Evolutionary conservation across 64 coral and sea anemone species (phyloP).

Genomic region (Montipora efflorescens): DNA sequence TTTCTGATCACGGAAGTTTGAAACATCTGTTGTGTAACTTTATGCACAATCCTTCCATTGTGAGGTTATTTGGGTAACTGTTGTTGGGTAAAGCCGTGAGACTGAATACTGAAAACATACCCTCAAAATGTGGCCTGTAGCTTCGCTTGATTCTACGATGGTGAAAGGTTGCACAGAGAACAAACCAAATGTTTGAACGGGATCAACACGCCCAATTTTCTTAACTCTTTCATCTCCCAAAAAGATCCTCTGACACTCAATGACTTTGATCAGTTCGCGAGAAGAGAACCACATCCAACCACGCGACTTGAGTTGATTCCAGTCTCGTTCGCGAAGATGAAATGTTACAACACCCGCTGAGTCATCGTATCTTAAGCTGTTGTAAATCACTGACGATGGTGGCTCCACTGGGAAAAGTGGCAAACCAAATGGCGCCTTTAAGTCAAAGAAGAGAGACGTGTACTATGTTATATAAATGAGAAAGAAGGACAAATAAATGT

Average conservation of each 20-base stretch:
- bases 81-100: no score
- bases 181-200: conserved; percentile 39
- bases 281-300: conserved; percentile 1
- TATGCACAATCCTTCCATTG: no score
- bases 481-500: no score
- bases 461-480: no score
- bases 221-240: conserved; percentile 9
- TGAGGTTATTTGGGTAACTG: no score
- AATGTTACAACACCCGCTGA: conserved; percentile 3
- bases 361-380: conserved; percentile 60
- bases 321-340: conserved; percentile 58
- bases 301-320: conserved; percentile 4
- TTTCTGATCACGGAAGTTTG: no score
- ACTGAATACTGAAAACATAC: neutral
- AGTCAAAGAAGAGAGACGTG: no score
- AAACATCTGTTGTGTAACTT: no score
- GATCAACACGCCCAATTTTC: conserved; percentile 14
- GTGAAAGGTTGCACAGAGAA: conserved; percentile 11
- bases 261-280: neutral
- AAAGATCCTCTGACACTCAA: neutral
- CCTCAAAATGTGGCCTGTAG: neutral
- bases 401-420: neutral
- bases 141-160: neutral
- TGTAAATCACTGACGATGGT: conserved; percentile 6
- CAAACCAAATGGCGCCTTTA: neutral